Conservation (phyloP, 2,113 vertebrate genomes). For the Falco punctatus region DNA sequence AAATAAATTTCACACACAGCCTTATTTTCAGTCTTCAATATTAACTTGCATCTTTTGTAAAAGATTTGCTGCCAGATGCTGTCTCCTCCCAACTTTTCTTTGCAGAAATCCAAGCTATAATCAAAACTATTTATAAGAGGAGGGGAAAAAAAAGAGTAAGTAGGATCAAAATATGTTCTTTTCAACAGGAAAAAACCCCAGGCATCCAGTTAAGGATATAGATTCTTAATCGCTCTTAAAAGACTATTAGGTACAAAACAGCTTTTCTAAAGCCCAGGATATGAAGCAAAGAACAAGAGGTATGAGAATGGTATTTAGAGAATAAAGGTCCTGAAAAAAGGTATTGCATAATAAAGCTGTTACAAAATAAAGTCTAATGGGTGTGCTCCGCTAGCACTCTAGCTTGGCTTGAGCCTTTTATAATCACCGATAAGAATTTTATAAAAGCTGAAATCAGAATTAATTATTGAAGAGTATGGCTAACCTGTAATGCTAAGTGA, state of each 20-base stretch:
- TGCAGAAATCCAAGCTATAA: background rate
- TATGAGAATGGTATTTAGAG: background rate
- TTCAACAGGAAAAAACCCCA: background rate
- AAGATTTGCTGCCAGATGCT: background rate
- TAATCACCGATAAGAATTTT: background rate
- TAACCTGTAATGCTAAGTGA: background rate
- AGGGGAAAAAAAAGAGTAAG: background rate
- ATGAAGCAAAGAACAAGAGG: background rate
- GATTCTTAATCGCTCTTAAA: slow-evolving; percentile 32
- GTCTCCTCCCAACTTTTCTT: fast-evolving
- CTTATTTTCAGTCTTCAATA: background rate
- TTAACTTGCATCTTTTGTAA: background rate
- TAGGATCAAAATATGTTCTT: background rate
- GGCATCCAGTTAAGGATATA: slow-evolving; percentile 24
- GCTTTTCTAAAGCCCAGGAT: background rate
- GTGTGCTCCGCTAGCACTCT: background rate
- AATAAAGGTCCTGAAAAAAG: background rate
- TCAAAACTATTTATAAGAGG: background rate
- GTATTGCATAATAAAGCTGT: background rate
- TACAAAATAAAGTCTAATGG: background rate
- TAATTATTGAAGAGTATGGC: background rate
- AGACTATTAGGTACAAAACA: background rate
- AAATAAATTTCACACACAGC: background rate
- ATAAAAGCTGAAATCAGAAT: slow-evolving; percentile 32
- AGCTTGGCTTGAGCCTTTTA: background rate